Evolutionary conservation across 2,888 invertebrate species (phyloP).

Genomic region (Mylabris sibirica): DNA sequence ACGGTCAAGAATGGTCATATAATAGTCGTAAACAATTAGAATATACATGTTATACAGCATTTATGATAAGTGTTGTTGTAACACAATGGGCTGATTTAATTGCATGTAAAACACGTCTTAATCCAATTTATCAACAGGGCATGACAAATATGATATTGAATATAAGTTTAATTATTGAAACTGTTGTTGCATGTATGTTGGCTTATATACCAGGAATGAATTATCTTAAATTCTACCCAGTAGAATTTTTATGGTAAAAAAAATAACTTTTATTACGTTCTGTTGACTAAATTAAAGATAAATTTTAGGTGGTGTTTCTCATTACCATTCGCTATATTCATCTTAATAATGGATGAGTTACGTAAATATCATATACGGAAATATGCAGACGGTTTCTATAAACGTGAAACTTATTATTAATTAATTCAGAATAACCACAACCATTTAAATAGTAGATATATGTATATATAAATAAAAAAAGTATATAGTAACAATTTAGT

Average conservation of each 20-base stretch:
- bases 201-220: constrained; percentile 73
- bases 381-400: constrained; percentile 75
- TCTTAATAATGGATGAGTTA: constrained; percentile 80
- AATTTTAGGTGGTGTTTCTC: constrained; percentile 64
- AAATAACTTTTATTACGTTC: too few species aligned
- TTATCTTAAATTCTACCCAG: constrained; percentile 71
- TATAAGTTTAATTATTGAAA: constrained; percentile 69
- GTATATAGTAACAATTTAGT: neutral
- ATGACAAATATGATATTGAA: constrained; percentile 76
- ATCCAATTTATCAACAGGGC: constrained; percentile 78
- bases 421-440: constrained; percentile 5
- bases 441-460: neutral
- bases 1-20: constrained; percentile 81
- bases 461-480: neutral
- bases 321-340: constrained; percentile 77
- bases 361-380: constrained; percentile 76
- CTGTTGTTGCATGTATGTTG: constrained; percentile 71
- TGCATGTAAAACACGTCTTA: constrained; percentile 80
- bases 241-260: constrained; percentile 68
- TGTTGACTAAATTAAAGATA: neutral
- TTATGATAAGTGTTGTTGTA: constrained; percentile 81
- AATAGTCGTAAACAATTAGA: constrained; percentile 75
- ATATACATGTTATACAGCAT: constrained; percentile 82
- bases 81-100: constrained; percentile 82
- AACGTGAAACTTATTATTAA: constrained; percentile 79